Percentiles rank a stretch among this genome's conserved stretches.
phyloP scores from a whole-genome alignment of 2,113 vertebrate species.

The Anguilla japonica region DNA sequence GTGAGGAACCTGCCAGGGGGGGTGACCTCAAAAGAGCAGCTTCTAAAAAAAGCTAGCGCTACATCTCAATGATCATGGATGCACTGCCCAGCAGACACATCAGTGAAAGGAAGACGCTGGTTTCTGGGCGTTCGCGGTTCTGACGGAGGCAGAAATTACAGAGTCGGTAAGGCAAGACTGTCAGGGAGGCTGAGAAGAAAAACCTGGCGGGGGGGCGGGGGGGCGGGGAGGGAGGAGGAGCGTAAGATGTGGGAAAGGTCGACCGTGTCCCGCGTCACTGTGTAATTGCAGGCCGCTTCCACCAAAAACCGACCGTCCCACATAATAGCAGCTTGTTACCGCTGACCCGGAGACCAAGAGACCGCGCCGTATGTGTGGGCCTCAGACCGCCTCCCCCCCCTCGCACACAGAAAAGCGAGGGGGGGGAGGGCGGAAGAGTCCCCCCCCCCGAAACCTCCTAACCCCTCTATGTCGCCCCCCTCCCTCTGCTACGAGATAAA shows the following conservation, averaged over 20 bases:
- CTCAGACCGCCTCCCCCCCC: conserved; percentile 34
- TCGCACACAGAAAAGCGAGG: conserved; percentile 25
- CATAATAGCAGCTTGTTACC: conserved; percentile 68
- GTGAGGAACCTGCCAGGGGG: too few species aligned
- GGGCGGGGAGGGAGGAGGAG: conserved; percentile 20
- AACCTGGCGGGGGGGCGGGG: too few species aligned
- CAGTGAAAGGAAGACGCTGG: too few species aligned
- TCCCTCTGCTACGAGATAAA: conserved; percentile 22
- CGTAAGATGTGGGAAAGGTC: conserved; percentile 43
- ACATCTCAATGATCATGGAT: too few species aligned
- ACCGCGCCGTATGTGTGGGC: conserved; percentile 68
- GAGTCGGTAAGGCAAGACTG: too few species aligned
- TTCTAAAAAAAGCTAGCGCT: too few species aligned
- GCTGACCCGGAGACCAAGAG: conserved; percentile 57
- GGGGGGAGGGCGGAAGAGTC: too few species aligned
- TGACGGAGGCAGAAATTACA: too few species aligned
- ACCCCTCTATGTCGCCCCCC: conserved; percentile 31
- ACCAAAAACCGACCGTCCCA: conserved; percentile 62
- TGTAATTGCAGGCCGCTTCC: conserved; percentile 62
- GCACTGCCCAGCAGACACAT: too few species aligned
- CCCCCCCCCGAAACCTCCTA: conserved; percentile 4
- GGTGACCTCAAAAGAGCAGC: too few species aligned
- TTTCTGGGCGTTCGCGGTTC: too few species aligned
- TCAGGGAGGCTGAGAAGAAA: too few species aligned
- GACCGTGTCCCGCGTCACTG: conserved; percentile 54